Percentiles rank a stretch among this genome's conserved stretches.
Conservation (phyloP, 2,888 invertebrate species). For the Synanthedon andrenaeformis region DNA sequence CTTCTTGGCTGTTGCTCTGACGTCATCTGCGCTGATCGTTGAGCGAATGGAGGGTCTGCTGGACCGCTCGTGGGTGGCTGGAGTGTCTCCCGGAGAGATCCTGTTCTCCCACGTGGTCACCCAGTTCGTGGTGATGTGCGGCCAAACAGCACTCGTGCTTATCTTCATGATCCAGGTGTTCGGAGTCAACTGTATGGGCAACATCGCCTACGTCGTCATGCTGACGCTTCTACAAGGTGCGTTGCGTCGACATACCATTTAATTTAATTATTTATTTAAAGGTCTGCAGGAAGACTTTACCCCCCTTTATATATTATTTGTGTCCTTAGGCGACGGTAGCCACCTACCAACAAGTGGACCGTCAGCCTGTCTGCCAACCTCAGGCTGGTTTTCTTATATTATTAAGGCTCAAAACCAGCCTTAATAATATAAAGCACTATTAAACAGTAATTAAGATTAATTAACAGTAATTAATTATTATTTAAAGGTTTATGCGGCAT, state of each 20-base stretch:
- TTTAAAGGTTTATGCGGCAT: conserved; percentile 85
- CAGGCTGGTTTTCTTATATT: too few species aligned
- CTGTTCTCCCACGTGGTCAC: conserved; percentile 94
- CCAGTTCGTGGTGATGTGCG: conserved; percentile 95
- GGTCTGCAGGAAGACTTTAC: conserved; percentile 3
- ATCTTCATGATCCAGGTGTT: conserved; percentile 93
- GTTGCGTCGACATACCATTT: conserved; percentile 6
- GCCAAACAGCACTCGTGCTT: conserved; percentile 91
- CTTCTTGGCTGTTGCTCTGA: conserved; percentile 94
- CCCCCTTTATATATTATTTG: too few species aligned
- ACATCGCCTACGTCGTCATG: conserved; percentile 84
- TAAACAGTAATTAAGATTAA: not conserved
- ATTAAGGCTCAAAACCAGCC: too few species aligned
- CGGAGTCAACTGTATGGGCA: conserved; percentile 90
- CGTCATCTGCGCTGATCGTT: conserved; percentile 91
- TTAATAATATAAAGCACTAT: not conserved
- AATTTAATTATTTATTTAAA: not conserved
- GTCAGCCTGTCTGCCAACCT: not conserved
- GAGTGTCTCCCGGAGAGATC: conserved; percentile 91
- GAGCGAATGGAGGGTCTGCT: conserved; percentile 91
- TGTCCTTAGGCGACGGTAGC: too few species aligned
- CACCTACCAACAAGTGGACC: not conserved
- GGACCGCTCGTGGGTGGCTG: conserved; percentile 94
- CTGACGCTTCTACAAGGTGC: conserved; percentile 86
- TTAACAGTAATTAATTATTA: conserved; percentile 1